phyloP scores from a whole-genome alignment of 2,797 vertebrate genomes.

The Cetoscarus ocellatus region DNA sequence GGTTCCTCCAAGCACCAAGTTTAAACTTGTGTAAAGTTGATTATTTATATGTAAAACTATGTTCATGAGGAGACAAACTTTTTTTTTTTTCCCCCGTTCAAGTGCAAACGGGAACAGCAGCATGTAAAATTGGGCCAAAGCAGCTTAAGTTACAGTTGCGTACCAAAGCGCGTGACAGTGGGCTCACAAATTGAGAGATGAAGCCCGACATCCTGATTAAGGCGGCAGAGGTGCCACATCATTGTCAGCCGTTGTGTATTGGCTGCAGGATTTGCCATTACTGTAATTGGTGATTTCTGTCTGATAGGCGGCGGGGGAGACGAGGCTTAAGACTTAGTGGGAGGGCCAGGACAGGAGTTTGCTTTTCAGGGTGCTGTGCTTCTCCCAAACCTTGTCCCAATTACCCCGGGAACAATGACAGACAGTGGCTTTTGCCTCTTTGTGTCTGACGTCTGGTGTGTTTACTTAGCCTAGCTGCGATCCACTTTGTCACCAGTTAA shows the following conservation, averaged over 20 bases:
- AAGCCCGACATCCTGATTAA: slow-evolving; percentile 63
- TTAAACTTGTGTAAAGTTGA: background rate
- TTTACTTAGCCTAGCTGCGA: slow-evolving; percentile 72
- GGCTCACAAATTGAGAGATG: slow-evolving; percentile 59
- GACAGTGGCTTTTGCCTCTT: slow-evolving; percentile 71
- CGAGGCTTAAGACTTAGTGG: slow-evolving; percentile 62
- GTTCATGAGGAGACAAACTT: background rate
- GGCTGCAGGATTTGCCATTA: slow-evolving; percentile 68
- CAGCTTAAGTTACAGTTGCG: slow-evolving; percentile 46
- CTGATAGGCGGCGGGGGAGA: slow-evolving; percentile 54
- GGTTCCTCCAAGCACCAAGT: background rate
- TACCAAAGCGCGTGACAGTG: slow-evolving; percentile 19
- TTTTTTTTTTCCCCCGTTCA: slow-evolving; percentile 21
- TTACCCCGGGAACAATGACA: slow-evolving; percentile 76
- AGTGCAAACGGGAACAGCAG: slow-evolving; percentile 35
- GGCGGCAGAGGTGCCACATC: slow-evolving; percentile 63
- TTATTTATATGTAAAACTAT: background rate
- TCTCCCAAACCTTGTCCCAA: slow-evolving; percentile 64
- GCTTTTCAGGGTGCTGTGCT: slow-evolving; percentile 54
- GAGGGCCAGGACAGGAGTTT: slow-evolving; percentile 48
- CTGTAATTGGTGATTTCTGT: slow-evolving; percentile 81
- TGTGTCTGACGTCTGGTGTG: slow-evolving; percentile 68
- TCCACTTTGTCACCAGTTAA: slow-evolving; percentile 81
- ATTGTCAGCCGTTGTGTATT: slow-evolving; percentile 61
- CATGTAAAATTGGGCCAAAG: slow-evolving; percentile 55